These are phyloP conservation scores for Rostratula benghalensis DNA, from an alignment of 2,113 vertebrate genomes.

Conservation along the genomic window DNA sequence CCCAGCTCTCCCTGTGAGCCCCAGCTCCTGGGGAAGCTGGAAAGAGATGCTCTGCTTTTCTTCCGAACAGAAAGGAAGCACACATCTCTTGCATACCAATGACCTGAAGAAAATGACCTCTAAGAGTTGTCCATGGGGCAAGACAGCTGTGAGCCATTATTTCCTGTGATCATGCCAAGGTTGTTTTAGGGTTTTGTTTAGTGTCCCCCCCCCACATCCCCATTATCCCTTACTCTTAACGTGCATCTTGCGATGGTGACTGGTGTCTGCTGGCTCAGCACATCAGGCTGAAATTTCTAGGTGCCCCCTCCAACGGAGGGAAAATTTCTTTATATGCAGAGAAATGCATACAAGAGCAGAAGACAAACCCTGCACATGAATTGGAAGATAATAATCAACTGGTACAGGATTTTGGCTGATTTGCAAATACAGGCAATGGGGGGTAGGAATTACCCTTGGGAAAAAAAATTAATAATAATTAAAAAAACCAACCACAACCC, in stretches of 20 bases:
- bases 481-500: background rate
- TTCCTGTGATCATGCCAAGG: background rate
- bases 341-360: background rate
- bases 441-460: background rate
- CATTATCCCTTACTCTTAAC: background rate
- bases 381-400: background rate
- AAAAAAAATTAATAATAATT: too few species aligned
- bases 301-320: background rate
- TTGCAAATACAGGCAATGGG: background rate
- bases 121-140: background rate
- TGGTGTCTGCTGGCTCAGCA: background rate
- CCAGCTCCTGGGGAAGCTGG: accelerated
- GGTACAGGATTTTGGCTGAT: background rate
- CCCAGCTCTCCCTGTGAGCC: background rate
- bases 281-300: background rate
- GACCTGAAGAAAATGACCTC: background rate
- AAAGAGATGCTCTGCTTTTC: background rate
- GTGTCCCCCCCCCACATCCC: accelerated
- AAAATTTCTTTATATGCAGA: background rate
- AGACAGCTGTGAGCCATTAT: background rate
- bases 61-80: background rate
- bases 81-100: background rate
- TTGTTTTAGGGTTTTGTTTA: background rate
- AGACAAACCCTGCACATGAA: background rate
- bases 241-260: too few species aligned